Evolutionary conservation across 2,888 invertebrate species (phyloP).

Genomic region (Sericinus montela): DNA sequence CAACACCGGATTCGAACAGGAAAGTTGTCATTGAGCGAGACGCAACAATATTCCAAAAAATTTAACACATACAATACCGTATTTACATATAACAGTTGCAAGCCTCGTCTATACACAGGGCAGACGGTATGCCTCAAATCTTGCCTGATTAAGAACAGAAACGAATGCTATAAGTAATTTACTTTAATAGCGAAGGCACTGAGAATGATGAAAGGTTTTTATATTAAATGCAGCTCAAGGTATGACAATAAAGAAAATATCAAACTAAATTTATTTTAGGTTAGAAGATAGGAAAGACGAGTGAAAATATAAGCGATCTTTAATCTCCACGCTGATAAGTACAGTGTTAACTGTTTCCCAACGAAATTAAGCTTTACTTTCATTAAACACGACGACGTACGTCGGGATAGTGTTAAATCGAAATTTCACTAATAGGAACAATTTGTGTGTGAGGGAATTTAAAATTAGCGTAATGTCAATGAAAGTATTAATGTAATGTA

Average conservation of each 20-base stretch:
- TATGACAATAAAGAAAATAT: not conserved
- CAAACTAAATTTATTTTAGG: too few relatives aligned
- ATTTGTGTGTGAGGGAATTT: slow-evolving; percentile 21
- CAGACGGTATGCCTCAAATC: not conserved
- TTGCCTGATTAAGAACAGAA: not conserved
- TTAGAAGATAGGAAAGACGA: too few relatives aligned
- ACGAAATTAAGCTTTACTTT: not conserved
- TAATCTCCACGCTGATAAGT: not conserved
- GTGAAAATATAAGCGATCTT: too few relatives aligned
- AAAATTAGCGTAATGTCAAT: slow-evolving; percentile 21
- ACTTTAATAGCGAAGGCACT: slow-evolving; percentile 36
- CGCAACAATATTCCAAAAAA: slow-evolving; percentile 43
- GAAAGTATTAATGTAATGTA: slow-evolving; percentile 12
- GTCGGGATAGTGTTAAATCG: not conserved
- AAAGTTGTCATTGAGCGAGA: slow-evolving; percentile 24
- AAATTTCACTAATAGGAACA: slow-evolving; percentile 25
- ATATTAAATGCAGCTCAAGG: slow-evolving; percentile 26
- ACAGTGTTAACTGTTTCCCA: not conserved
- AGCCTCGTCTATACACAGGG: not conserved
- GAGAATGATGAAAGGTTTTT: slow-evolving; percentile 23
- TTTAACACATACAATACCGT: slow-evolving; percentile 52
- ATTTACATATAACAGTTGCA: slow-evolving; percentile 47
- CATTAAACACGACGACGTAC: too few relatives aligned
- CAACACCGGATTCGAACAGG: not conserved
- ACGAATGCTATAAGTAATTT: not conserved